These are phyloP conservation scores for Cercopithecus mona DNA, from an alignment of 2,113 vertebrate genomes.

Conservation along the genomic window DNA sequence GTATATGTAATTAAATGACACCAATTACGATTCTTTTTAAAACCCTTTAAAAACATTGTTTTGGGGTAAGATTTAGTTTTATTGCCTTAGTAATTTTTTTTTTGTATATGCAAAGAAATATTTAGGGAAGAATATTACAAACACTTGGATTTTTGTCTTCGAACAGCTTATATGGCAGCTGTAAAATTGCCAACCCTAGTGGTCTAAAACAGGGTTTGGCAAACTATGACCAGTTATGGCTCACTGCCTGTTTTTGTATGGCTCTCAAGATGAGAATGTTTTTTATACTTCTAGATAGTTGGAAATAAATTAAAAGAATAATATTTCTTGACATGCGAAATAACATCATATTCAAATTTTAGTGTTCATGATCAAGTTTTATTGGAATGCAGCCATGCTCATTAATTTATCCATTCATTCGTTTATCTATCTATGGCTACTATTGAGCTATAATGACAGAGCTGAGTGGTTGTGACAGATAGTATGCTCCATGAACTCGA, in stretches of 20 bases:
- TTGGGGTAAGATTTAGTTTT: background rate
- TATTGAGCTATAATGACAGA: background rate
- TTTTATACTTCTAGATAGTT: background rate
- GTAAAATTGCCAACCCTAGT: background rate
- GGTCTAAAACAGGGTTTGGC: background rate
- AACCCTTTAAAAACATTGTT: background rate
- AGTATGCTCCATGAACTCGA: background rate
- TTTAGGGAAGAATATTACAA: background rate
- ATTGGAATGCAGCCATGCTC: background rate
- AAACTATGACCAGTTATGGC: background rate
- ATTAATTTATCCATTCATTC: background rate
- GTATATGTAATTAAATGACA: background rate
- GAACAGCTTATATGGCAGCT: background rate
- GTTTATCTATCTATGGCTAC: background rate
- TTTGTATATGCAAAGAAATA: background rate
- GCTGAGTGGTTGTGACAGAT: background rate
- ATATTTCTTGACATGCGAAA: background rate
- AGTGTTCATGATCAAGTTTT: background rate
- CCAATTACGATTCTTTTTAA: background rate
- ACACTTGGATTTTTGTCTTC: background rate
- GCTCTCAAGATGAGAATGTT: background rate
- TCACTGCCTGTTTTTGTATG: background rate
- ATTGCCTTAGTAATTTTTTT: background rate
- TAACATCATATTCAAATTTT: conserved; percentile 20
- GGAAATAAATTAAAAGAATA: background rate